Evolutionary conservation across 2,888 invertebrate genomes (phyloP).

Genomic region (Sesia apiformis): DNA sequence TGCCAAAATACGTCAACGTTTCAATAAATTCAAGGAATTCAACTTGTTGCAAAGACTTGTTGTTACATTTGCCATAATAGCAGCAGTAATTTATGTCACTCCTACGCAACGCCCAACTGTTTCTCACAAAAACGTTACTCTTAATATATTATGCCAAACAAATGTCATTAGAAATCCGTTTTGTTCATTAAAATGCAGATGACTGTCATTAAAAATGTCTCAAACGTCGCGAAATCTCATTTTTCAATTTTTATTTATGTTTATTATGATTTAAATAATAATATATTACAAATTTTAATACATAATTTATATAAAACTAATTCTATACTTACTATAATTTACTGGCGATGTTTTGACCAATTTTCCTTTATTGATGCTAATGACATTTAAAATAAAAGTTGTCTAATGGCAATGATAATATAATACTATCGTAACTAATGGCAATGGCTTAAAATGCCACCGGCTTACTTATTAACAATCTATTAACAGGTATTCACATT

Average conservation of each 20-base stretch:
- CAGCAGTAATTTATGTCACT: conserved; percentile 35
- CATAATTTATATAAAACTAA: too few species aligned
- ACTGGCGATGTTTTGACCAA: too few species aligned
- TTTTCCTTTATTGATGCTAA: too few species aligned
- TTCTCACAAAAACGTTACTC: conserved; percentile 3
- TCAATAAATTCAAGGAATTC: conserved; percentile 25
- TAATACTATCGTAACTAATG: too few species aligned
- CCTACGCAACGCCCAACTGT: conserved; percentile 19
- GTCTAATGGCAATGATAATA: too few species aligned
- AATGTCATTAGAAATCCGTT: conserved; percentile 20
- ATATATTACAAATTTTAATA: too few species aligned
- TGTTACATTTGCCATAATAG: conserved; percentile 23
- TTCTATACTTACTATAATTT: too few species aligned
- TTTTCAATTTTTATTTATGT: background rate
- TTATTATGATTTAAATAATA: background rate
- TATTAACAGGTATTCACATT: too few species aligned
- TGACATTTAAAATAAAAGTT: too few species aligned
- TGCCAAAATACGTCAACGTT: conserved; percentile 7
- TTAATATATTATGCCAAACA: conserved; percentile 14
- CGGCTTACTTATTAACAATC: too few species aligned
- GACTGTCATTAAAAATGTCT: background rate
- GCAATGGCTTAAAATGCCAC: too few species aligned
- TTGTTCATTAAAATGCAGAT: conserved; percentile 18
- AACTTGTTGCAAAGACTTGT: conserved; percentile 4
- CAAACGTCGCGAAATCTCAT: background rate